Evolutionary conservation across 1,140 invertebrate genomes (phyloP), one percentile per base, ranked within the genome.

Genomic region (Oryctes rhinoceros): DNA sequence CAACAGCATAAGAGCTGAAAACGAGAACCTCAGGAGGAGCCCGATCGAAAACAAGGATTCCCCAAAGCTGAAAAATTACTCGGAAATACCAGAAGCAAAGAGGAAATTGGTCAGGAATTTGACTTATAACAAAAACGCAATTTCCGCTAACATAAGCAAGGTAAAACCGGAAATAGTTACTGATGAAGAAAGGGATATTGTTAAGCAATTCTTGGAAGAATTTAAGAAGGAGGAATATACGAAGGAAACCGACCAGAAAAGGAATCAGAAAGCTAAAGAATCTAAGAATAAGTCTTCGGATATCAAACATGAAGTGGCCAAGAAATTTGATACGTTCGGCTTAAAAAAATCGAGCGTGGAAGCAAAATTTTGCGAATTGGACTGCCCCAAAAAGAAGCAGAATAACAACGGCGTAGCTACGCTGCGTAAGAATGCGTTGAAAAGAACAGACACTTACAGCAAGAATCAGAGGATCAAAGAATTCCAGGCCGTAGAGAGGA

Each of bases 321-420:
- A 67, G 18, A 67, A 67, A 67, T 3, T 30, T 9, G 78, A 83
- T 13, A 78, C 71, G 39, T 80, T 81, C 37, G 81, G 71, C 0
- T 35, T 71, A 1, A 79, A 79, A 37, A 84, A 83, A 65, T 24
- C 35, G 0, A 39, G 48, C 9, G 37, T 77, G 30, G 81, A 83
- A 76, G 75, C 82, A 2, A 81, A 81, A 44, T 83, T 82, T 77
- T 18, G 48, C 20, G 53, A 81, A 20, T 3, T 47, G 3, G 44
- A 76, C 0, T n/a, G 35, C 13, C 13, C 75, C 4, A 76, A 76
- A 76, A 76, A 71, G 65, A 71, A 35, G 20, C n/a, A 35, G 0
- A 37, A 10, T 76, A 24, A 30, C 65, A 71, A 24, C 4, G 7
- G 7, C 5, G 10, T 71, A 0, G 18, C 15, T 47, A 49, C 39